Percentiles rank a stretch among this genome's conserved stretches.
Evolutionary conservation across 2,797 vertebrate species (phyloP).

Genomic region (Halcyon chelicuti): DNA sequence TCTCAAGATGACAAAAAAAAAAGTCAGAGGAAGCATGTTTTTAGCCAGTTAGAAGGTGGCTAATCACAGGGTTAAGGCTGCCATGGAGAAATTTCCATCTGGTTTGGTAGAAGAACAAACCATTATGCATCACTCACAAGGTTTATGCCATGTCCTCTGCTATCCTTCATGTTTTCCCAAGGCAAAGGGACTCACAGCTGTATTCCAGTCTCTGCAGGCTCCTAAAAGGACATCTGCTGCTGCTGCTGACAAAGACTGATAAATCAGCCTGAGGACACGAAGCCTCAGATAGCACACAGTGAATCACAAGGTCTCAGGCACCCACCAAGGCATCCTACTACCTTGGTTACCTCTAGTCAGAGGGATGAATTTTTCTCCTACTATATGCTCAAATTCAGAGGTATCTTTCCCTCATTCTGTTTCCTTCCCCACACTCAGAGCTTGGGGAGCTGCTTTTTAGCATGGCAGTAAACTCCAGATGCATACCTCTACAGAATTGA

Average conservation of each 20-base stretch:
- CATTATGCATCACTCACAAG: conserved; percentile 10
- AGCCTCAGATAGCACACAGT: not conserved
- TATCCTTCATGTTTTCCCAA: conserved; percentile 25
- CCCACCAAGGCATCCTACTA: not conserved
- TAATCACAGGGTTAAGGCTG: not conserved
- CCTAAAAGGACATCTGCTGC: conserved; percentile 44
- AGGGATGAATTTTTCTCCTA: not conserved
- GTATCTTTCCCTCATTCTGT: not conserved
- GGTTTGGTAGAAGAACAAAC: not conserved
- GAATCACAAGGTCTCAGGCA: not conserved
- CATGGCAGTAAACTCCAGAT: not conserved
- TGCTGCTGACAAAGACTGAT: not conserved
- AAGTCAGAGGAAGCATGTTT: not conserved
- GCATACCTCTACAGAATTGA: not conserved
- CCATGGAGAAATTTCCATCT: not conserved
- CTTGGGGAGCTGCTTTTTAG: not conserved
- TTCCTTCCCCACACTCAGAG: not conserved
- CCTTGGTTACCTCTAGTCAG: not conserved
- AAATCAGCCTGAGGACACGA: not conserved
- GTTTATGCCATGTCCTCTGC: not conserved
- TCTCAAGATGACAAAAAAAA: not conserved
- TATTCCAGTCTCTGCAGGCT: not conserved
- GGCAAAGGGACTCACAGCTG: conserved; percentile 9
- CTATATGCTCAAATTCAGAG: not conserved
- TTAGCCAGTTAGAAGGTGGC: not conserved